A percentile compares a stretch with the other conserved stretches of the same genome.
Evolutionary conservation across 2,797 vertebrate species (phyloP).

Genomic region (Danio tinwini): DNA sequence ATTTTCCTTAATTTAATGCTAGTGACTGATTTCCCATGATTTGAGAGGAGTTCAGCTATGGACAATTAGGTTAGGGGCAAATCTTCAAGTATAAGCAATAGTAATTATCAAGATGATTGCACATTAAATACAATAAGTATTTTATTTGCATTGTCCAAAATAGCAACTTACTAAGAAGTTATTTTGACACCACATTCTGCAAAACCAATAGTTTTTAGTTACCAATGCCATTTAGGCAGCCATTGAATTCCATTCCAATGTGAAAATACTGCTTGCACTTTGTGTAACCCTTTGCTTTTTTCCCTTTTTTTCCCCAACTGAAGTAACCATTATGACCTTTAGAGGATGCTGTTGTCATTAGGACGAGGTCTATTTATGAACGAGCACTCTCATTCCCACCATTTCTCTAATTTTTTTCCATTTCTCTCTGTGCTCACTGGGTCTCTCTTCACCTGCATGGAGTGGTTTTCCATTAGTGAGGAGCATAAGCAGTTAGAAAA

Average conservation of each 20-base stretch:
- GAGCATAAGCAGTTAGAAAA: conserved; percentile 36
- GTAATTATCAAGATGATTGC: background rate
- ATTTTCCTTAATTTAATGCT: too few relatives aligned
- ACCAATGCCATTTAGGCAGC: background rate
- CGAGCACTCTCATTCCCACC: background rate
- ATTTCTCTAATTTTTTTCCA: background rate
- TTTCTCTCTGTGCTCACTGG: background rate
- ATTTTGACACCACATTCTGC: background rate
- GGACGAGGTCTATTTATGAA: conserved; percentile 6
- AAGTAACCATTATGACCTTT: conserved; percentile 53
- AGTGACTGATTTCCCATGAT: too few relatives aligned
- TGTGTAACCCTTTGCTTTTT: background rate
- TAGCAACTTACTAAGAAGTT: background rate
- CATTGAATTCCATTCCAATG: background rate
- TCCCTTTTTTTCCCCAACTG: background rate
- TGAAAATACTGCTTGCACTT: background rate
- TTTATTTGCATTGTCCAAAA: background rate
- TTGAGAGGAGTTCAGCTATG: background rate
- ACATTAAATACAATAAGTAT: too few relatives aligned
- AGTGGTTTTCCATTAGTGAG: conserved; percentile 43
- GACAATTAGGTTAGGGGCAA: background rate
- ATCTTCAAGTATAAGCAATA: background rate
- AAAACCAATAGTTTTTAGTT: background rate
- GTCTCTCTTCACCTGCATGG: conserved; percentile 26
- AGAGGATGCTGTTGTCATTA: conserved; percentile 62